Percentiles rank a stretch among this genome's conserved stretches.
Evolutionary conservation across 2,888 invertebrate genomes (phyloP).

Genomic region (Spisula solida): DNA sequence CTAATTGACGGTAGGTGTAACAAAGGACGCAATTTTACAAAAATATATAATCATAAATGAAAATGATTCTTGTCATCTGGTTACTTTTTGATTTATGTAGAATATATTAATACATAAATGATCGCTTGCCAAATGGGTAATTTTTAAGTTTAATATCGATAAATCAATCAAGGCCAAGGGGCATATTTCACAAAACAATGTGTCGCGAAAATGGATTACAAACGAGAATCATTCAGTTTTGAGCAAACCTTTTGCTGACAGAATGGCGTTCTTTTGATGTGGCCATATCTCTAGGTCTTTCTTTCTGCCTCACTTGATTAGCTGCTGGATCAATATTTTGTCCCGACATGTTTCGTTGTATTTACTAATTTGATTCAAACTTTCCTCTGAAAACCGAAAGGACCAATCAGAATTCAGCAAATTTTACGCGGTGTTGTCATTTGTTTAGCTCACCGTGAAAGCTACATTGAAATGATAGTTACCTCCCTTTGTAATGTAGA

Average conservation of each 20-base stretch:
- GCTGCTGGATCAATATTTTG: slow-evolving; percentile 68
- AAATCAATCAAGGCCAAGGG: no score
- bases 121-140: no score
- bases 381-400: slow-evolving; percentile 28
- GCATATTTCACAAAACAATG: neutral
- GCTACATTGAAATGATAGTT: neutral
- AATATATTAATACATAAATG: no score
- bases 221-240: neutral
- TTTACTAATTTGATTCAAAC: slow-evolving; percentile 29
- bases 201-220: slow-evolving; percentile 39
- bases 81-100: no score
- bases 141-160: no score
- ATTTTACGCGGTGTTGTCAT: neutral
- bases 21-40: no score
- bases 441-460: neutral
- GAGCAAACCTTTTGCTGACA: slow-evolving; percentile 78
- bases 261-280: slow-evolving; percentile 78
- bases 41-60: no score
- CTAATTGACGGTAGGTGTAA: no score
- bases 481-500: neutral
- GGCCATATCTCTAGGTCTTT: slow-evolving; percentile 52
- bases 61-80: no score
- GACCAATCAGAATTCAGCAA: slow-evolving; percentile 27
- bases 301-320: slow-evolving; percentile 64
- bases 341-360: slow-evolving; percentile 58